phyloP scores from a whole-genome alignment of 2,797 vertebrate genomes.

The Chanos chanos region DNA sequence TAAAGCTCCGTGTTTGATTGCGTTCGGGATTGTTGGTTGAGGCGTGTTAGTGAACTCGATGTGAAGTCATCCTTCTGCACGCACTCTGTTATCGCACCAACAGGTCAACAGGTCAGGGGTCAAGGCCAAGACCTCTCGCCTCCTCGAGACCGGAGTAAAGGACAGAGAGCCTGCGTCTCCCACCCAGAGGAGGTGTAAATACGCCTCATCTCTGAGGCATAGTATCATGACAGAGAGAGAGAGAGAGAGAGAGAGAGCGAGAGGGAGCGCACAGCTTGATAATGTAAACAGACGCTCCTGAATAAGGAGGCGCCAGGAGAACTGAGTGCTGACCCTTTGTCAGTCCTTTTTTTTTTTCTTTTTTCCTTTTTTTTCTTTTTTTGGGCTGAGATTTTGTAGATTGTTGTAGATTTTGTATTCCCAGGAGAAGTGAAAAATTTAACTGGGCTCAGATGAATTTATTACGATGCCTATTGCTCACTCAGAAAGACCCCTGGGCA shows the following conservation, averaged over 20 bases:
- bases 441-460: conserved; percentile 56
- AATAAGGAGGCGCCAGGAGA: conserved; percentile 63
- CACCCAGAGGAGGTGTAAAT: conserved; percentile 67
- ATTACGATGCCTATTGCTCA: conserved; percentile 69
- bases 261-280: conserved; percentile 65
- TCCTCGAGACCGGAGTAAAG: conserved; percentile 54
- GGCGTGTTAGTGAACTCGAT: too few species aligned
- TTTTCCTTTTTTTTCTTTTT: neutral
- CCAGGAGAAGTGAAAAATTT: conserved; percentile 55
- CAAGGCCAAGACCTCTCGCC: too few species aligned
- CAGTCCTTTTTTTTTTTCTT: neutral
- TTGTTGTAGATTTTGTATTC: neutral
- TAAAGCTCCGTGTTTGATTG: too few species aligned
- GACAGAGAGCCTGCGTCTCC: conserved; percentile 52
- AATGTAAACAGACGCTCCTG: conserved; percentile 70
- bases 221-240: neutral
- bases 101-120: conserved; percentile 34
- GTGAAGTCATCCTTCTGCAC: conserved; percentile 53
- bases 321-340: conserved; percentile 63
- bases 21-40: too few species aligned
- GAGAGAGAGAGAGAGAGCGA: neutral
- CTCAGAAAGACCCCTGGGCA: conserved; percentile 54
- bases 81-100: neutral
- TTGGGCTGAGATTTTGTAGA: neutral
- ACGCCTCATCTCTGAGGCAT: neutral